A percentile compares a stretch with the other conserved stretches of the same genome.
Conservation (phyloP, 2,797 vertebrate genomes). For the Propithecus perrieri region DNA sequence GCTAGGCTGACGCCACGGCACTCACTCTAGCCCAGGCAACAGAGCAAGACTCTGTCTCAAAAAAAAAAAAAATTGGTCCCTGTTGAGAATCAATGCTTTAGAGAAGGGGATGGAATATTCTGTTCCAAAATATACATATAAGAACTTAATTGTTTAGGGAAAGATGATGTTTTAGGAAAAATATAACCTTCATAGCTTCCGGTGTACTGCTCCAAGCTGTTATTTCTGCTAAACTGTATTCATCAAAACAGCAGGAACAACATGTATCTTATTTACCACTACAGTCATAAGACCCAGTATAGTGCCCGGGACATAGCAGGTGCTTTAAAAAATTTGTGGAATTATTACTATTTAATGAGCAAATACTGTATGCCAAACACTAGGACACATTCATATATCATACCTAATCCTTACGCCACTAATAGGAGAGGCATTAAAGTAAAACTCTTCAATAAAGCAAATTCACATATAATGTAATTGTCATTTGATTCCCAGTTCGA, state of each 20-base stretch:
- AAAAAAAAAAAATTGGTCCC: neutral
- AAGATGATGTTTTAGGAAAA: neutral
- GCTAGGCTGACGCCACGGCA: no score
- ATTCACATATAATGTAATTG: neutral
- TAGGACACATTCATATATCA: neutral
- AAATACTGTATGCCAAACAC: neutral
- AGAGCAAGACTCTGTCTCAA: no score
- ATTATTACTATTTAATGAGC: neutral
- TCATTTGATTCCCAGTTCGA: neutral
- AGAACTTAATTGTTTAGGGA: neutral
- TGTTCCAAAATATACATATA: neutral
- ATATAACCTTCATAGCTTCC: neutral
- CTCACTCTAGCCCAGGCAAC: no score
- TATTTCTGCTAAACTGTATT: neutral
- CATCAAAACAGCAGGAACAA: neutral
- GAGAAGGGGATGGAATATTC: neutral
- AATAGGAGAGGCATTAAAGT: neutral
- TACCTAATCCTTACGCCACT: neutral
- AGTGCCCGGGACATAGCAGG: neutral
- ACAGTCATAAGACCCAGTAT: neutral
- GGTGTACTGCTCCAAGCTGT: neutral
- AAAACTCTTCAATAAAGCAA: neutral
- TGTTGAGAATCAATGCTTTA: neutral
- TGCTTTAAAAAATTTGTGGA: neutral
- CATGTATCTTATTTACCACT: neutral